Evolutionary conservation across 1,140 invertebrate genomes (phyloP), one percentile per base, ranked within the genome.

Genomic region (Aphidius ervi): DNA sequence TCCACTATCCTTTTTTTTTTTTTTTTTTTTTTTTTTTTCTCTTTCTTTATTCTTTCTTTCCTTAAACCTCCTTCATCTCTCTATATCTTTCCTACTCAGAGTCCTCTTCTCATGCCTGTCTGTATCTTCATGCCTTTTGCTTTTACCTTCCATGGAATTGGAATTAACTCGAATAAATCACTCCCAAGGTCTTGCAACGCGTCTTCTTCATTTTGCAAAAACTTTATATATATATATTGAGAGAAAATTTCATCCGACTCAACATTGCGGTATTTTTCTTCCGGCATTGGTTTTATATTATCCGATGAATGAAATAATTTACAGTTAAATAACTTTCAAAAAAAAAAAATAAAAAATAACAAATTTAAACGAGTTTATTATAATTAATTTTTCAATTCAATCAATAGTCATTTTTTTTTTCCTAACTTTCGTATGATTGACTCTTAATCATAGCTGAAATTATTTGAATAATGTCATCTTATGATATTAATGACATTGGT

Each of bases 111-210:
- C 23, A 31, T 31, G 23, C 23, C 23, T 31, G 23, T 31, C 23
- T 31, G 23, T 31, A 31, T 31, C 23, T 31, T 31, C 23, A 31
- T 31, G 23, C 52, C 50, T 42, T 54, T 39, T 41, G 43, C 47
- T 47, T 9, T 47, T 53, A 1, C 45, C 41, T 43, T 59, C 16
- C 46, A 81, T 79, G 77, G 77, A 80, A 80, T 80, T 79, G 78
- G 77, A 81, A 79, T 79, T 79, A 81, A 79, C 76, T 79, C 72
- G 72, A 78, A 81, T 79, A 81, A 79, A 81, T 79, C 77, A 81
- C 74, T 74, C 74, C 70, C 68, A 55, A 61, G 63, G 55, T 59
- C 54, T 61, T 59, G 61, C 46, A 64, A 62, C 52, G 61, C 49
- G 53, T 49, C 45, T 43, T 43, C 37, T 45, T 37, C 8, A 31